Conservation (phyloP, 2,888 invertebrate species). For the Norana najaformis region DNA sequence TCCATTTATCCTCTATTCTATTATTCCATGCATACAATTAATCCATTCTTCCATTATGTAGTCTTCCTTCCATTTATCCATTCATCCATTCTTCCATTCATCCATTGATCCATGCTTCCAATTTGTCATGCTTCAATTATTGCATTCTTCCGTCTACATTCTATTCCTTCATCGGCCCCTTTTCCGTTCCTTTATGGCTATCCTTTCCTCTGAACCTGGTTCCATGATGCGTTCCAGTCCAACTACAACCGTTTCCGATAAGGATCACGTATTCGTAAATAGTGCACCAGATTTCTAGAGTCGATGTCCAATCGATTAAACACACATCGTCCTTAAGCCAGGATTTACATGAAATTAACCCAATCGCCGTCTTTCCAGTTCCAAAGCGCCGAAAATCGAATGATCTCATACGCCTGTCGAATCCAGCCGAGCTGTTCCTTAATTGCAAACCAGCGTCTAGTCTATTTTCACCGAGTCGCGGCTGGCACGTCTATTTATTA, state of each 20-base stretch:
- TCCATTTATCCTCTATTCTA: not conserved
- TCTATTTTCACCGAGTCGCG: not conserved
- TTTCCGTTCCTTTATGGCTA: not conserved
- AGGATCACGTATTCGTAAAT: not conserved
- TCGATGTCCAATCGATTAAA: not conserved
- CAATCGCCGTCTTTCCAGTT: not conserved
- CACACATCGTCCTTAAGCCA: not conserved
- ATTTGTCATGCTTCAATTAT: no score
- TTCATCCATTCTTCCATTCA: not conserved
- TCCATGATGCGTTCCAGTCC: not conserved
- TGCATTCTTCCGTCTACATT: not conserved
- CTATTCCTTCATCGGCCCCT: not conserved
- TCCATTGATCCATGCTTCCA: not conserved
- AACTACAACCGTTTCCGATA: not conserved
- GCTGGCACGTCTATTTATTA: constrained; percentile 10
- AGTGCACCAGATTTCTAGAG: not conserved
- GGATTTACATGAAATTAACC: constrained; percentile 13
- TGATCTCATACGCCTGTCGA: not conserved
- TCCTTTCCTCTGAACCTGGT: no score
- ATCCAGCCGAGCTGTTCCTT: not conserved
- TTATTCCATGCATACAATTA: no score
- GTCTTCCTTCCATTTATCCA: not conserved
- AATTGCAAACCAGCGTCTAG: not conserved
- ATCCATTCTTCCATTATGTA: not conserved
- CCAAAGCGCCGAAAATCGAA: not conserved